Conservation (phyloP, 2,797 vertebrate species). For the Alauda arvensis region DNA sequence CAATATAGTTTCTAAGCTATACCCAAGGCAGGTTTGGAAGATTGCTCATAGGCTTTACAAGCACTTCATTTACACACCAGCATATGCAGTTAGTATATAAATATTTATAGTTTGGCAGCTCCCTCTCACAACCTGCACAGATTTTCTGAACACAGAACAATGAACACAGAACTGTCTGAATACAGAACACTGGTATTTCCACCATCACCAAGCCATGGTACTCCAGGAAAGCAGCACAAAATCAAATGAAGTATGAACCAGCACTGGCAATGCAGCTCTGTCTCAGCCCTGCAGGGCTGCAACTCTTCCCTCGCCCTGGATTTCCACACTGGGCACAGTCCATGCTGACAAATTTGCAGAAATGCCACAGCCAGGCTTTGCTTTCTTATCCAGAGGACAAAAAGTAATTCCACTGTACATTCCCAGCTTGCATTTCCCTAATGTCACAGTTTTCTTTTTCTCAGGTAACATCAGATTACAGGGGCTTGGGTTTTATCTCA, state of each 20-base stretch:
- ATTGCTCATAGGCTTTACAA: background rate
- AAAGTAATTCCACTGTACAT: background rate
- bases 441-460: background rate
- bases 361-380: background rate
- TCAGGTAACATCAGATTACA: background rate
- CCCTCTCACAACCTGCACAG: background rate
- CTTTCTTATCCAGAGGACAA: background rate
- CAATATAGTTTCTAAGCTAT: background rate
- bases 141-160: background rate
- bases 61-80: constrained; percentile 5
- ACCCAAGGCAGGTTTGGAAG: background rate
- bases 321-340: background rate
- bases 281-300: accelerated
- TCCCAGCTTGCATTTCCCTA: background rate
- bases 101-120: constrained; percentile 26
- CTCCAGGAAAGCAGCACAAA: background rate
- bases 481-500: background rate
- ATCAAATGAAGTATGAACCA: background rate
- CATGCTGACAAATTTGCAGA: background rate
- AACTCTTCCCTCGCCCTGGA: accelerated
- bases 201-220: accelerated
- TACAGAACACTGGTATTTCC: accelerated
- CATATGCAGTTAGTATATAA: background rate
- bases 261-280: accelerated
- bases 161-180: background rate